Conservation (phyloP, 2,888 invertebrate species). For the Palloptera scutellata region DNA sequence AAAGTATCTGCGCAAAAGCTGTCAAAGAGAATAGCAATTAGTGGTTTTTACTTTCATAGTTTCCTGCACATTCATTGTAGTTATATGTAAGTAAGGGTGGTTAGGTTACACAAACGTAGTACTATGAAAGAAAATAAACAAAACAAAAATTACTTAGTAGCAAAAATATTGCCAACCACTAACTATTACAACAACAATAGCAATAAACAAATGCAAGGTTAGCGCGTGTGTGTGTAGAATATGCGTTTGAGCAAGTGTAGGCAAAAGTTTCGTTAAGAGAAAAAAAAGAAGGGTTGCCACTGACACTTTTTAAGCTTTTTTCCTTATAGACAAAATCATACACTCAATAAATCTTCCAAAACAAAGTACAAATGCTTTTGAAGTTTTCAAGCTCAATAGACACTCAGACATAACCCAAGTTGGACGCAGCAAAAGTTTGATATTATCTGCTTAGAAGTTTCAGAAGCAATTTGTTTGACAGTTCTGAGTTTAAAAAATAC, state of each 20-base stretch:
- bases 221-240: conserved; percentile 5
- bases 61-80: too few species aligned
- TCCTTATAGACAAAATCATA: neutral
- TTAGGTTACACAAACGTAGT: too few species aligned
- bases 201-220: neutral
- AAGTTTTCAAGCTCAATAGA: conserved; percentile 20
- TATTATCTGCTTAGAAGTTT: neutral
- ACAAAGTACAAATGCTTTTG: conserved; percentile 25
- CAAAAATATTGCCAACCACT: conserved; percentile 2
- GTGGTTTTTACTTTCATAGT: conserved; percentile 24
- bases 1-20: conserved; percentile 16
- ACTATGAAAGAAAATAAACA: too few species aligned
- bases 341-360: conserved; percentile 32
- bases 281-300: neutral
- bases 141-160: conserved; percentile 7
- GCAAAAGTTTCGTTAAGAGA: neutral
- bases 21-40: conserved; percentile 35
- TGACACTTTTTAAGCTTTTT: neutral
- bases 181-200: neutral
- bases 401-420: neutral
- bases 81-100: too few species aligned
- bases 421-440: neutral
- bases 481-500: neutral
- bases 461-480: neutral
- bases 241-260: too few species aligned